A percentile compares a stretch with the other conserved stretches of the same genome.
Conservation (phyloP, 1,140 invertebrate species). For the Apis mellifera region DNA sequence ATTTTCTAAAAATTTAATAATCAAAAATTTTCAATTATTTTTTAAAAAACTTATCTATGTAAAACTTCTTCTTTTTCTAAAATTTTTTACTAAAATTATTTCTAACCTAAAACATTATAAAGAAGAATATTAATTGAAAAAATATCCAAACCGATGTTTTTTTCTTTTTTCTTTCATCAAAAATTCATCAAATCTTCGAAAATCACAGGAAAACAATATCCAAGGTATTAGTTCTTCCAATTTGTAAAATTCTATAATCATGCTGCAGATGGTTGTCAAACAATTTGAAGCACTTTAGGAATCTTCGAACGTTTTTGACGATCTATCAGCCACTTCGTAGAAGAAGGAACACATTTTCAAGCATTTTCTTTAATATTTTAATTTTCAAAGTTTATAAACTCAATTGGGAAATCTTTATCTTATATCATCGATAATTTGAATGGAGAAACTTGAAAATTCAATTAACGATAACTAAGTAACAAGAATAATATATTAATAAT, state of each 20-base stretch:
- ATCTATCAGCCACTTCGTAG: background rate
- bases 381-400: background rate
- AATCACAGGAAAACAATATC: background rate
- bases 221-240: background rate
- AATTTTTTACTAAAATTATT: too few species aligned
- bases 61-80: too few species aligned
- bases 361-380: constrained; percentile 3
- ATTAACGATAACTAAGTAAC: background rate
- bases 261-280: constrained; percentile 1
- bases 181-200: background rate
- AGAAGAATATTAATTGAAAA: too few species aligned
- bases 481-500: too few species aligned
- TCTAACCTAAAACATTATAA: too few species aligned
- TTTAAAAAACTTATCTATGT: too few species aligned
- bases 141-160: too few species aligned
- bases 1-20: too few species aligned
- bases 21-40: too few species aligned
- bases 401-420: background rate
- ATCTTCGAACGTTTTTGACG: constrained; percentile 7
- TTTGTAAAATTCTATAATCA: background rate
- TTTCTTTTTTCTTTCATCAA: background rate
- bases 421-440: background rate
- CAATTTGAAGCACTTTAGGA: constrained; percentile 9
- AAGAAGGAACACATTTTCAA: background rate
- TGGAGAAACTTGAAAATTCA: background rate